phyloP scores from a whole-genome alignment of 2,888 invertebrate genomes.

The Ypsolopha sequella region DNA sequence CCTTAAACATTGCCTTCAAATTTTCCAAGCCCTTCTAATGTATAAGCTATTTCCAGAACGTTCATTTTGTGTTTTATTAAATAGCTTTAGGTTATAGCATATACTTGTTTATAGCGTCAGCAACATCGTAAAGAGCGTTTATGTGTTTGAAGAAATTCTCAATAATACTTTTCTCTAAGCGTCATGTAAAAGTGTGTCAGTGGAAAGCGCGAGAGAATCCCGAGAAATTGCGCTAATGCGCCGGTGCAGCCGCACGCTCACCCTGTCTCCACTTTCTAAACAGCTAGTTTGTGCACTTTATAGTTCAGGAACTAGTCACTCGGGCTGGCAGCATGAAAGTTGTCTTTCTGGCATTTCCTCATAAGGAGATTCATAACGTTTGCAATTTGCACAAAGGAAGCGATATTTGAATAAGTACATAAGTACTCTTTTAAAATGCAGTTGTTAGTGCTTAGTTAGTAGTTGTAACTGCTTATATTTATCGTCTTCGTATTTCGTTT shows the following conservation, averaged over 20 bases:
- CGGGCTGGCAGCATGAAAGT: slow-evolving; percentile 42
- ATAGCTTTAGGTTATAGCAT: no score
- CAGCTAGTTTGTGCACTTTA: slow-evolving; percentile 47
- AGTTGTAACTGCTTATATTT: no score
- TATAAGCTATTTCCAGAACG: slow-evolving; percentile 52
- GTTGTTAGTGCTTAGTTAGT: no score
- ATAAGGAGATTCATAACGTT: slow-evolving; percentile 9
- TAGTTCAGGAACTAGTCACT: slow-evolving; percentile 58
- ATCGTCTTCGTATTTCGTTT: no score
- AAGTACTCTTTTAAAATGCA: no score
- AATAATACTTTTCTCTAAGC: slow-evolving; percentile 1
- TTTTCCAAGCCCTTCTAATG: slow-evolving; percentile 61
- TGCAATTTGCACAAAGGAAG: slow-evolving; percentile 8
- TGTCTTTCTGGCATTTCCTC: slow-evolving; percentile 53
- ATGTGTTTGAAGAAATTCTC: no score
- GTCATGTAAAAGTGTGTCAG: slow-evolving; percentile 55
- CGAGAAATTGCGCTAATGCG: slow-evolving; percentile 61
- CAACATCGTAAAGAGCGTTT: no score
- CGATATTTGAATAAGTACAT: no score
- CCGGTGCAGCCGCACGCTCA: slow-evolving; percentile 34
- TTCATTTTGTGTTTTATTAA: slow-evolving; percentile 36
- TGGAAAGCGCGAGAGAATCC: slow-evolving; percentile 69
- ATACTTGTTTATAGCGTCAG: no score
- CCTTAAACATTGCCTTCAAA: slow-evolving; percentile 61
- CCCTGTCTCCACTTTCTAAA: slow-evolving; percentile 67